Evolutionary conservation across 2,888 invertebrate species (phyloP), one percentile per base, ranked within the genome.

Genomic region (Lapara coniferarum): DNA sequence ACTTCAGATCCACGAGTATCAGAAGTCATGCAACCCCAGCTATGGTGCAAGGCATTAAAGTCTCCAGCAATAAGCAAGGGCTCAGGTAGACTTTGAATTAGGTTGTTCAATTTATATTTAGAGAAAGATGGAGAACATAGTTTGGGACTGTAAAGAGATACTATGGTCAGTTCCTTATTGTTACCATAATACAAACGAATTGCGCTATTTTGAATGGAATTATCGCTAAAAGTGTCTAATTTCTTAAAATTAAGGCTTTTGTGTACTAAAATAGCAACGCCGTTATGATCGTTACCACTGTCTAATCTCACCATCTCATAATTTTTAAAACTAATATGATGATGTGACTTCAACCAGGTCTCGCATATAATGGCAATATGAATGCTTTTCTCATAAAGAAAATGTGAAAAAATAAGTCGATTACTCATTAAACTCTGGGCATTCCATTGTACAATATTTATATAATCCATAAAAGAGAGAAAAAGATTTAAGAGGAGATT

Each of bases 171-270:
- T 37, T 66, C 25, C 58, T 69, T 68, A 51, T 51, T 51, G 37
- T 68, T 67, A 19, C 25, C 19, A 57, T 25, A 57, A 57, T 13
- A 44, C 44, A 37, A 59, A 14, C 46, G 44, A 44, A 59, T 59
- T n/a, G 58, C 37, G 51, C 72, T 71, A 70, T 74, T 74, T 68
- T 74, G 72, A 52, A 72, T 13, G 63, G 71, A 71, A 53, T 67
- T 57, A 55, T 73, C 72, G 71, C 56, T 69, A 55, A 19, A 66
- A 14, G 72, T 74, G 37, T 25, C 19, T 12, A 71, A 25, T 13
- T 71, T 70, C 51, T 13, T 44, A 52, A 70, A 70, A n/a, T 13
- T 13, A n/a, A 70, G 66, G n/a, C 52, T 69, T 14, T 71, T 70
- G 25, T 69, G 69, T 55, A 74, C 69, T 16, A 73, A 51, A 37